phyloP scores from a whole-genome alignment of 2,797 vertebrate genomes.

The Ctenopoma multispine region DNA sequence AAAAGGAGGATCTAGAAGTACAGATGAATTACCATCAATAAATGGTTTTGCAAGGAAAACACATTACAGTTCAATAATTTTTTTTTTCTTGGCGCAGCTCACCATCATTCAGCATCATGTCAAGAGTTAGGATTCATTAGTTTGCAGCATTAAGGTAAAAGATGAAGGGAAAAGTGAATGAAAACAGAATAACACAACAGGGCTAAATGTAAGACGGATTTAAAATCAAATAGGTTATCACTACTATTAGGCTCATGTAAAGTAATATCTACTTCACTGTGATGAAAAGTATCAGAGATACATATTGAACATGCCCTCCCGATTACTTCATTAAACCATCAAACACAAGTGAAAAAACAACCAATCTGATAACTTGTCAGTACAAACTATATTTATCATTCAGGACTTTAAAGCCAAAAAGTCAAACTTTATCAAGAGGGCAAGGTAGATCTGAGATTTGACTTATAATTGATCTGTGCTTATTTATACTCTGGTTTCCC shows the following conservation, averaged over 20 bases:
- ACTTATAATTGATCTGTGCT: neutral
- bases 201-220: neutral
- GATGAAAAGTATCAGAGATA: neutral
- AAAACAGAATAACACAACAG: conserved; percentile 33
- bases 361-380: neutral
- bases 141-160: conserved; percentile 69
- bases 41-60: conserved; percentile 13
- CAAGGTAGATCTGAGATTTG: neutral
- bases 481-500: neutral
- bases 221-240: conserved; percentile 6
- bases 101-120: conserved; percentile 79
- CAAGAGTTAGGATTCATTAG: conserved; percentile 75
- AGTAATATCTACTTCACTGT: neutral
- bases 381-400: neutral
- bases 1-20: neutral
- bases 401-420: neutral
- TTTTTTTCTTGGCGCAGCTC: conserved; percentile 63
- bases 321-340: neutral
- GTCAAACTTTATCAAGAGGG: neutral
- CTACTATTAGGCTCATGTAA: conserved; percentile 4
- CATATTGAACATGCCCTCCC: neutral
- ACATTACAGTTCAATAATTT: conserved; percentile 19
- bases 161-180: conserved; percentile 35
- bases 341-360: conserved; percentile 1
- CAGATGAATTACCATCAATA: conserved; percentile 9